phyloP scores from a whole-genome alignment of 1,140 invertebrate species.

The Musca vetustissima region DNA sequence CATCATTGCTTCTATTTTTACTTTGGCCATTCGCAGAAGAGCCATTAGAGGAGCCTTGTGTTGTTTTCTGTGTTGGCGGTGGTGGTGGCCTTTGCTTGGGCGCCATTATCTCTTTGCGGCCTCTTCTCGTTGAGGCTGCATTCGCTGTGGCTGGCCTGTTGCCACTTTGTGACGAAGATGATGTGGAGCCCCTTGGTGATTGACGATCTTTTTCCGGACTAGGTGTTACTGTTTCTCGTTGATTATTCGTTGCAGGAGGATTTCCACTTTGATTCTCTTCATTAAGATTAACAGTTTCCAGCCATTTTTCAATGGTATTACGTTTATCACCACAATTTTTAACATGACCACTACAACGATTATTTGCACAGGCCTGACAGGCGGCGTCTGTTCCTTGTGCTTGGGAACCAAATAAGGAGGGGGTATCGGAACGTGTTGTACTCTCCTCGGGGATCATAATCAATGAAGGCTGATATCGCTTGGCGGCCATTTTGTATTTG shows the following conservation, averaged over 20 bases:
- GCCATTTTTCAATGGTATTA: conserved; percentile 73
- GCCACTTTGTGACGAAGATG: background rate
- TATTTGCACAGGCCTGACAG: conserved; percentile 35
- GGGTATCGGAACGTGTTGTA: conserved; percentile 48
- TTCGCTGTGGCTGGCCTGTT: background rate
- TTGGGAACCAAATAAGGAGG: conserved; percentile 48
- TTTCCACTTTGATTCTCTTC: conserved; percentile 28
- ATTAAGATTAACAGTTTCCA: conserved; percentile 70
- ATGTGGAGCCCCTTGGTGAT: background rate
- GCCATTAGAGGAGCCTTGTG: background rate
- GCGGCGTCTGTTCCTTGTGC: conserved; percentile 20
- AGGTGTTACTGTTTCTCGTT: background rate
- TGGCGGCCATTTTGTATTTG: conserved; percentile 81
- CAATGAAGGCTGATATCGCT: conserved; percentile 77
- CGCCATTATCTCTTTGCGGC: conserved; percentile 38
- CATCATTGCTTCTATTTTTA: conserved; percentile 34
- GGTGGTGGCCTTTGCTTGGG: conserved; percentile 44
- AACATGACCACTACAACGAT: conserved; percentile 43
- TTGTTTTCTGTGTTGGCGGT: conserved; percentile 33
- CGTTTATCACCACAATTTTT: conserved; percentile 66
- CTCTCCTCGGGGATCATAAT: conserved; percentile 78
- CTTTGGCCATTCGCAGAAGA: background rate
- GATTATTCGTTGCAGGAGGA: background rate
- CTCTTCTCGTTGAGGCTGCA: background rate
- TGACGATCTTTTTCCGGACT: conserved; percentile 23